These are phyloP conservation scores for Microcebus lehilahytsara DNA, from an alignment of 2,113 vertebrate species.

Conservation along the genomic window DNA sequence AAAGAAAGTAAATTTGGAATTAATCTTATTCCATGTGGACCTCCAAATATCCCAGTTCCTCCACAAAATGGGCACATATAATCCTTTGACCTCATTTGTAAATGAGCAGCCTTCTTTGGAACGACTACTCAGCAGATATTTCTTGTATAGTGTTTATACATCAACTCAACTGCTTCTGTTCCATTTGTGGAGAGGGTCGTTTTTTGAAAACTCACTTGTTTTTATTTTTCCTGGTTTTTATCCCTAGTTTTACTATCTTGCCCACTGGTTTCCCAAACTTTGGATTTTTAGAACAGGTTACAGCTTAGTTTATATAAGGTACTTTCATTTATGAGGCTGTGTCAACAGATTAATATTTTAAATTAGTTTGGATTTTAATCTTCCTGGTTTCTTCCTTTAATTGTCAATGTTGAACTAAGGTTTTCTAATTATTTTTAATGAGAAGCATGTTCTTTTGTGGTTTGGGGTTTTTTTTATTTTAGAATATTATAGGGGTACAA, in stretches of 20 bases:
- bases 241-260: background rate
- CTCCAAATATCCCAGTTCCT: background rate
- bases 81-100: background rate
- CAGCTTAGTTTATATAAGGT: too few relatives aligned
- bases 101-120: background rate
- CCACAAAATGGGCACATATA: background rate
- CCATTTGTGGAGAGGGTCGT: background rate
- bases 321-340: background rate
- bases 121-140: background rate
- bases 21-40: background rate
- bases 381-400: background rate
- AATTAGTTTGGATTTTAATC: background rate
- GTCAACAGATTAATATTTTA: background rate
- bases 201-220: background rate
- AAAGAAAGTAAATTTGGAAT: constrained; percentile 18
- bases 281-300: background rate
- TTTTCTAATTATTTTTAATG: background rate
- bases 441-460: too few relatives aligned
- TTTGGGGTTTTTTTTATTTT: too few relatives aligned
- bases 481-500: too few relatives aligned
- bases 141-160: background rate
- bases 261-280: background rate
- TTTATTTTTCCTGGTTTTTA: background rate
- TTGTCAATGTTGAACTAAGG: background rate
- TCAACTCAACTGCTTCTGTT: background rate